Evolutionary conservation across 2,113 vertebrate species (phyloP), one percentile per base, ranked within the genome.

Genomic region (Canis aureus): DNA sequence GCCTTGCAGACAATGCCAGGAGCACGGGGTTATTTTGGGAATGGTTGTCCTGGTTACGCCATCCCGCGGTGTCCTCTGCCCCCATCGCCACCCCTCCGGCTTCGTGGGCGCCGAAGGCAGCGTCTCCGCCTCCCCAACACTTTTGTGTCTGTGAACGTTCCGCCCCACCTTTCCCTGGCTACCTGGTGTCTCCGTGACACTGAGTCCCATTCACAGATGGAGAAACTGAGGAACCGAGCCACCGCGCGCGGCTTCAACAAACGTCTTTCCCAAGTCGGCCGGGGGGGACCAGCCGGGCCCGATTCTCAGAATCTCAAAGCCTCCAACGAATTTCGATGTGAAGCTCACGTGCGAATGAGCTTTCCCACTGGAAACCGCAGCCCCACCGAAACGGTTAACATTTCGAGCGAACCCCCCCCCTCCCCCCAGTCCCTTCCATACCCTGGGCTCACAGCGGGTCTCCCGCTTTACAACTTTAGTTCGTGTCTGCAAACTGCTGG

Each of bases 171-270:
- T 57, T 53, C 35, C 83, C 93, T 43, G 8, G 8, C 23, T 17
- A 13, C 53, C 23, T 59, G n/a, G 15, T 69, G 49, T 8, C 25
- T 66, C 53, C 13, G 53, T 10, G 25, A 71, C 4, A 20, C 2
- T 25, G 80, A 78, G 51, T 66, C 88, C 97, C 96, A 98, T 97
- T 97, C 81, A 76, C 76, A 93, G 97, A 91, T 22, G 57, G 78
- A 95, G 85, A 94, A 82, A 97, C 59, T 12, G 95, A 98, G 95
- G 80, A 20, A 35, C 2, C 0, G 2, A 74, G 59, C 82, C 2
- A 64, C 43, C 0, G 43, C 71, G 53, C 2, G 2, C 22, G 5
- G n/a, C 35, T 53, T 57, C 13, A 32, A 49, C 62, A 13, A n/a
- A 43, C 55, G 8, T 49, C 53, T 35, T 53, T 62, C 29, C 76